Evolutionary conservation across 2,888 invertebrate genomes (phyloP).

Genomic region (Spicauda simplicius): DNA sequence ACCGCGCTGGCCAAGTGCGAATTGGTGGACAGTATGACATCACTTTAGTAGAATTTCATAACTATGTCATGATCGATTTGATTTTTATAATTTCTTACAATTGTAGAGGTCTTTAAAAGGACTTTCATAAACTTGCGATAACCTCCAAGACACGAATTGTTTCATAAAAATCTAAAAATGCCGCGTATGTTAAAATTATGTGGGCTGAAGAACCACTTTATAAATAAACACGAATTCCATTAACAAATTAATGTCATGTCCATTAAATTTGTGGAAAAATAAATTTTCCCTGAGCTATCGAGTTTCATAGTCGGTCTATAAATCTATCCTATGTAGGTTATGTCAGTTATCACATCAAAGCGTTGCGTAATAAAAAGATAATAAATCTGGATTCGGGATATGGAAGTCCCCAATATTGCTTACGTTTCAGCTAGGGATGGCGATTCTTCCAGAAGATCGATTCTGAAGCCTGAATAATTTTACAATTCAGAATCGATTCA

Average conservation of each 20-base stretch:
- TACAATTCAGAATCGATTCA: too few relatives aligned
- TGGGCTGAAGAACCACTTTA: neutral
- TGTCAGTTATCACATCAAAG: constrained; percentile 17
- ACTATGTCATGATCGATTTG: too few relatives aligned
- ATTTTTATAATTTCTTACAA: too few relatives aligned
- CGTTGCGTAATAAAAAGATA: constrained; percentile 17
- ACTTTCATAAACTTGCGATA: too few relatives aligned
- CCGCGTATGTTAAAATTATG: neutral
- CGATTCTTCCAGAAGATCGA: too few relatives aligned
- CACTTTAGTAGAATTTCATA: too few relatives aligned
- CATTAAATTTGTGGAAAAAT: neutral
- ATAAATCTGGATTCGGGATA: constrained; percentile 8
- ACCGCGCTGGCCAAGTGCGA: too few relatives aligned
- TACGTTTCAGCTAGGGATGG: neutral
- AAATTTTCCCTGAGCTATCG: neutral
- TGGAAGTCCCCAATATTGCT: constrained; percentile 21
- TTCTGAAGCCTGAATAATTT: too few relatives aligned
- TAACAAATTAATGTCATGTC: neutral
- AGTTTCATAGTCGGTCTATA: constrained; percentile 18
- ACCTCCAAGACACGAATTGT: too few relatives aligned
- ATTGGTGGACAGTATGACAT: too few relatives aligned
- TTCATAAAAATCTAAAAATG: neutral
- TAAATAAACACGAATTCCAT: neutral
- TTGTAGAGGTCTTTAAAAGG: too few relatives aligned
- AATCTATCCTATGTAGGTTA: constrained; percentile 21